phyloP scores from a whole-genome alignment of 2,888 invertebrate species.

The Euzetes globulus region DNA sequence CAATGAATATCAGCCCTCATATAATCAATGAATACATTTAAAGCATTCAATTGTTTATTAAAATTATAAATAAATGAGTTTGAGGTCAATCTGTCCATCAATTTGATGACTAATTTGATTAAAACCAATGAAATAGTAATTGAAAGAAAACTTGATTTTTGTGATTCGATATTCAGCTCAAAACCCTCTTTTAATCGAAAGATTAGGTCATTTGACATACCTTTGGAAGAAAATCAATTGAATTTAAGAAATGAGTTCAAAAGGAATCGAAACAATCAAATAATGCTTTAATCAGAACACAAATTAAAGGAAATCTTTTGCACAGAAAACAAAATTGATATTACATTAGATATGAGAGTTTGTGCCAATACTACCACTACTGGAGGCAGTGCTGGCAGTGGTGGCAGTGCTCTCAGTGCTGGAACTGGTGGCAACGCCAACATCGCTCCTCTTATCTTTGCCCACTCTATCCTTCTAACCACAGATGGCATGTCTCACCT shows the following conservation, averaged over 20 bases:
- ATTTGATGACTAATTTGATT: too few relatives aligned
- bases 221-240: not conserved
- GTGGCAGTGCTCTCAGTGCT: not conserved
- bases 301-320: not conserved
- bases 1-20: too few relatives aligned
- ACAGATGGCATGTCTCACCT: too few relatives aligned
- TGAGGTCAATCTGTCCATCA: too few relatives aligned
- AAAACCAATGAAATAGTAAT: too few relatives aligned
- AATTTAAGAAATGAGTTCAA: not conserved
- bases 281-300: not conserved
- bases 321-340: not conserved
- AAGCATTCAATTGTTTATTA: too few relatives aligned
- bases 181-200: too few relatives aligned
- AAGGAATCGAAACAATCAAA: not conserved
- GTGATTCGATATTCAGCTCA: not conserved
- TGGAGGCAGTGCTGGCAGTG: not conserved
- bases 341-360: not conserved
- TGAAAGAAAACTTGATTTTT: not conserved
- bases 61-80: too few relatives aligned
- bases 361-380: not conserved
- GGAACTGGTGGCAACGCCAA: too few relatives aligned
- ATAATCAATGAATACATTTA: too few relatives aligned
- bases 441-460: too few relatives aligned
- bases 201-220: not conserved
- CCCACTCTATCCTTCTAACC: too few relatives aligned